Evolutionary conservation across 1,140 invertebrate species (phyloP), one percentile per base, ranked within the genome.

Genomic region (Micrasema minimum): DNA sequence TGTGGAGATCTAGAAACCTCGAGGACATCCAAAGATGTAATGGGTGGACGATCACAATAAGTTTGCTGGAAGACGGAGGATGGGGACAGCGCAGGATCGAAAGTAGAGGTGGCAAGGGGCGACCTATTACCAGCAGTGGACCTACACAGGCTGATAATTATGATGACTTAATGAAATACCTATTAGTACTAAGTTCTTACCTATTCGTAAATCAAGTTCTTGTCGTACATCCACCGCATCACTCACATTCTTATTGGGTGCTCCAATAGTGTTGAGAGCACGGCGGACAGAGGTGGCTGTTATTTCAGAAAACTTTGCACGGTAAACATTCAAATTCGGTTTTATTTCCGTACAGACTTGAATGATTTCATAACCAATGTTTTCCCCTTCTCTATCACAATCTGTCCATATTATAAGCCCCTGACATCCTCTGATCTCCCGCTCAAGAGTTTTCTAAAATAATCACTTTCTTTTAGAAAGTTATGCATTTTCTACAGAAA

Each of bases 321-420:
- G 88, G 77, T 90, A 92, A 48, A 98, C 82, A 72, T 82, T 79
- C 23, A 98, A 85, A 80, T 90, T 90, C 22, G 88, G 89, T 78
- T 96, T 97, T 0, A 95, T 83, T 75, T 88, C 87, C 74, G 83
- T 86, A 79, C 98, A 99, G 4, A 99, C 95, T 74, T 96, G 83
- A 64, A 99, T 97, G 10, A 99, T 91, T 89, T 99, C 97, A 88
- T 91, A 98, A 1, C 98, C 98, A 83, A 99, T 99, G 81, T 99
- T 99, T 87, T 99, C 98, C 65, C 98, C 98, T 89, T 99, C 98
- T 85, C 98, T 90, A 88, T 99, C 98, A 88, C 98, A 98, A 97
- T 99, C 98, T 37, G 98, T 99, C 98, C 98, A 99, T 75, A 99
- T 97, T 18, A 99, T 93, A 7, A 99, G 85, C 0, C 89, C 89